Evolutionary conservation across 2,888 invertebrate genomes (phyloP).

Genomic region (Polymixis flavicincta): DNA sequence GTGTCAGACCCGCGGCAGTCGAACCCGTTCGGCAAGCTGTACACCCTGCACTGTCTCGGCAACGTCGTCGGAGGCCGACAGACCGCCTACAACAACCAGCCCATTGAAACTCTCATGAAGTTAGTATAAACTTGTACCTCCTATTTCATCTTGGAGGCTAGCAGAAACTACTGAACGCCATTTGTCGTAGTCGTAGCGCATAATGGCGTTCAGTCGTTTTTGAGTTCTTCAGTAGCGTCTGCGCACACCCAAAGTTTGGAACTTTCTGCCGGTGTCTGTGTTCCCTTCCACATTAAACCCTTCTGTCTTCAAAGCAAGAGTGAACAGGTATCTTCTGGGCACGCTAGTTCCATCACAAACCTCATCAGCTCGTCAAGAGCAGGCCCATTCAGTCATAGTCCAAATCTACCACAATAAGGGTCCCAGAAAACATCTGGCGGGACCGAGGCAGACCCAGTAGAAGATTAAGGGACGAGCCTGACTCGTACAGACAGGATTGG

Average conservation of each 20-base stretch:
- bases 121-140: constrained; percentile 67
- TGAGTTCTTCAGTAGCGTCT: too few species aligned
- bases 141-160: not conserved
- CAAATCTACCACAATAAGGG: not conserved
- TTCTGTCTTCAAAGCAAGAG: too few species aligned
- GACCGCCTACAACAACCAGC: constrained; percentile 97
- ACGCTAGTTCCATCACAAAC: too few species aligned
- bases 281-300: too few species aligned
- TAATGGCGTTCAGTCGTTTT: too few species aligned
- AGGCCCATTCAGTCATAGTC: too few species aligned
- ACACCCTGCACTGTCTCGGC: constrained; percentile 96
- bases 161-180: not conserved
- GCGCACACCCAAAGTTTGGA: too few species aligned
- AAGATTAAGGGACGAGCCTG: not conserved
- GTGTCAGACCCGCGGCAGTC: constrained; percentile 96
- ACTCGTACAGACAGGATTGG: too few species aligned
- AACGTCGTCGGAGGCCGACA: constrained; percentile 95
- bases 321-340: too few species aligned
- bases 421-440: not conserved
- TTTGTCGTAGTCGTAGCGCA: too few species aligned
- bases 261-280: too few species aligned
- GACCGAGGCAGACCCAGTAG: not conserved
- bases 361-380: too few species aligned
- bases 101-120: constrained; percentile 94
- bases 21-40: constrained; percentile 94